Base-by-base conservation (phyloP, 1,140 invertebrate species). In the Sinella curviseta region DNA sequence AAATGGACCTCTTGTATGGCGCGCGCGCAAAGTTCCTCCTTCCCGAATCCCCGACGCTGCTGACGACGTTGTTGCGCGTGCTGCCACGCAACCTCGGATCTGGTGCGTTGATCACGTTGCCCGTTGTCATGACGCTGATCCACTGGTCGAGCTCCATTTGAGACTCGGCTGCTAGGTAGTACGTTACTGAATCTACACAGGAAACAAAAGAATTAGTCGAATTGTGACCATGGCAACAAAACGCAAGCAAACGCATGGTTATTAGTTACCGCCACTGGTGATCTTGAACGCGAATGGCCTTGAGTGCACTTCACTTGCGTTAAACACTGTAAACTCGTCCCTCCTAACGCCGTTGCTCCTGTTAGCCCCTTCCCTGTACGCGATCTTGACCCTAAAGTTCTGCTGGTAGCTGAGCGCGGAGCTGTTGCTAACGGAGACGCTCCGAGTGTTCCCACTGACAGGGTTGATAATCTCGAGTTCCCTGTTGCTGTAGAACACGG, bases 281-380 rank as follows among this genome's bases (percentile, higher is more conserved):
- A 83, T 73, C 80, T 83, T 83, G 57, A 83, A 83, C 2, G 82
- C 82, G 74, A 82, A 83, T 0, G 82, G 82, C 67, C 82, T 77
- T 8, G 81, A 82, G 74, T 83, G 82, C 67, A 83, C 82, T 81
- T 83, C 82, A 20, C 26, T 79, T 17, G 82, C 82, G 3, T 76
- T 34, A 31, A 26, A 76, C 0, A 83, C 78, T 57, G 12, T 33
- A 24, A 70, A 79, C 30, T 30, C 60, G 55, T 14, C 74, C 48
- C 26, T 54, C 31, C 39, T 60, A 24, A 0, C 75, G 34, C 20
- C 60, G 60, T 34, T 57, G 77, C 8, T 17, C 55, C n/a, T 12
- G 12, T 8, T 12, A 48, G 55, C 14, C n/a, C n/a, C n/a, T n/a
- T n/a, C n/a, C n/a, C n/a, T n/a, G n/a, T n/a, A n/a, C n/a, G 76